Base-by-base conservation (phyloP, 2,888 invertebrate genomes). In the Andrena minutula region DNA sequence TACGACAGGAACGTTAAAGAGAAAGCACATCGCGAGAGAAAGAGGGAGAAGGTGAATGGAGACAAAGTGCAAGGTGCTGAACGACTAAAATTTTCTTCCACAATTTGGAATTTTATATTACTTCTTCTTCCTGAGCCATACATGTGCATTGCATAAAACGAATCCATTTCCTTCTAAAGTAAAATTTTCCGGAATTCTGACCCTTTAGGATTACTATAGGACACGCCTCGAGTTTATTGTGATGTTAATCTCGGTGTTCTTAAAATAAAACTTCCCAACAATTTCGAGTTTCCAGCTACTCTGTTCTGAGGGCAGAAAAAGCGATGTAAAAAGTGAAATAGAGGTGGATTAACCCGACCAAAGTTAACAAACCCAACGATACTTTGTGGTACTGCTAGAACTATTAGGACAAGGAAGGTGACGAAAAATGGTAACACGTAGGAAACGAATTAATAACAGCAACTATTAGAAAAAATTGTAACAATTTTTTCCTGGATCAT, bases 11-110 rank as follows among this genome's bases (percentile, higher is more conserved):
- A 26, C 10, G 41, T 60, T 30, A 47, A 47, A 41, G 47, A 47
- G 8, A 41, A 35, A 10, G n/a, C 32, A 20, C 41, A 20, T 41
- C 12, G 28, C 20, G 20, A 20, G 51, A 51, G 20, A 51, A 20
- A 12, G 16, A 41, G 69, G 3, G 12, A 35, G 41, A 60, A 47
- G 41, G 26, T 16, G 70, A 70, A 70, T 70, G 60, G 28, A 28
- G 70, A 60, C 41, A 28, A 47, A 70, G 28, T 53, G 20, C 47
- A 70, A 70, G 53, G 70, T 70, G 70, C 41, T 60, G 60, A 70
- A 60, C 32, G 41, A 47, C 41, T 47, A 28, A 70, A 60, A 70
- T 70, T 70, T 60, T 47, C 47, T 47, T 30, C 41, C 10, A 41
- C 28, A 70, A 60, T 47, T 16, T 7, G 10, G 28, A 70, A 70